Base-by-base conservation (phyloP, 2,797 vertebrate species). In the Neosalanx taihuensis region DNA sequence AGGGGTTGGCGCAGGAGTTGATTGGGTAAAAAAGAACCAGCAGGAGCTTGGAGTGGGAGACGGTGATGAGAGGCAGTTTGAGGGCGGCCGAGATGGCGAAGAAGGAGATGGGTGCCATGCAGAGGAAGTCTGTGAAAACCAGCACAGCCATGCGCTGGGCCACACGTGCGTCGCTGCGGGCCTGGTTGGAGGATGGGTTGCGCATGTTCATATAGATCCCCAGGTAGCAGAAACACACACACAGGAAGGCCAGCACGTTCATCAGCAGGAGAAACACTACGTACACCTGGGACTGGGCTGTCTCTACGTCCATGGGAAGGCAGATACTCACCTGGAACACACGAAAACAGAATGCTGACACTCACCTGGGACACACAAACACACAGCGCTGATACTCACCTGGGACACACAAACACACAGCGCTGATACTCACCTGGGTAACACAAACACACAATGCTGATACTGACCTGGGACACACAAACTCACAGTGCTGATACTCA, bases 81-180 rank as follows among this genome's bases (percentile, higher is more conserved):
- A 99, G 89, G 0, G 97, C 95, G 0, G 97, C 98, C 0, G 96
- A 98, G 76, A 98, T 92, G 68, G 97, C 96, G 13, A 99, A 99
- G 85, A 99, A 98, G 1, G 96, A 98, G 80, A 99, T 99, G 0
- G 98, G 98, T 0, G 96, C 97, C 95, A 98, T 97, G 87, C 98
- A 99, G 76, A 98, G 71, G 82, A 99, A 99, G 90, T 99, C 94
- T 0, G 98, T 99, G 89, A 99, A 99, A 85, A 99, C 96, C 35
- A 99, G 92, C 29, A 97, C 78, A 6, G 98, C 97, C 98, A 99
- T 99, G 61, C 97, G 95, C 69, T 96, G 93, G 78, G 98, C 97
- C 0, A 99, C 93, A 53, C 92, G 93, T 69, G 94, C 93, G 88
- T 99, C 96, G 0, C 94, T 94, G 63, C 91, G 93, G 62, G 94